A percentile compares a stretch with the other conserved stretches of the same genome.
These are phyloP conservation scores for Ciconia boyciana DNA, from an alignment of 2,113 vertebrate species.

Conservation along the genomic window DNA sequence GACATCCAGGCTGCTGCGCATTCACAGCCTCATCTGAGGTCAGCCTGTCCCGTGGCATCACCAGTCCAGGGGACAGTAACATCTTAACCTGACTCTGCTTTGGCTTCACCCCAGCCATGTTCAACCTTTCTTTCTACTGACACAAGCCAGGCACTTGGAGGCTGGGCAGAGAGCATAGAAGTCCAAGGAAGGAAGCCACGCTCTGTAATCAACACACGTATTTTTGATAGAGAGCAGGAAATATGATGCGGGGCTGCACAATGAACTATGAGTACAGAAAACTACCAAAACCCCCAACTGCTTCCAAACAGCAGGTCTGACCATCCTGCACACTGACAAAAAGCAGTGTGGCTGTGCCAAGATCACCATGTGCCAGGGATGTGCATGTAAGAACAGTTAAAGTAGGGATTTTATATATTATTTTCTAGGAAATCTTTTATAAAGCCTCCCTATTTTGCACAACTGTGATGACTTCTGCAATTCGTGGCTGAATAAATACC, in stretches of 20 bases:
- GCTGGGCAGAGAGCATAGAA: neutral
- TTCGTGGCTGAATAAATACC: neutral
- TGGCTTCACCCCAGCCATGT: neutral
- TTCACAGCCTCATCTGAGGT: neutral
- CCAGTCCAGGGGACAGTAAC: neutral
- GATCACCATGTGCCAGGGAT: neutral
- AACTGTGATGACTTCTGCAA: neutral
- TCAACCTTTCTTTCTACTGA: neutral
- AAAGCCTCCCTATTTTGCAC: neutral
- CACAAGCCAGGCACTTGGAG: neutral
- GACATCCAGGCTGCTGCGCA: neutral
- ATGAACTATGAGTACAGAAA: neutral
- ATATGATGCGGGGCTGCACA: fast-evolving
- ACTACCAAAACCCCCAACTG: neutral
- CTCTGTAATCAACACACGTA: fast-evolving
- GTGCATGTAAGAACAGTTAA: neutral
- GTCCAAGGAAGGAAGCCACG: neutral
- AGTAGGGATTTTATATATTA: neutral
- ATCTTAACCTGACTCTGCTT: neutral
- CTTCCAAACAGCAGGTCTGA: neutral
- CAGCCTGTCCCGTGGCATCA: neutral
- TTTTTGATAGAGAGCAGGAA: neutral
- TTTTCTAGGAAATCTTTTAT: neutral
- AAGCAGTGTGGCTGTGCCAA: fast-evolving
- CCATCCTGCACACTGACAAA: neutral